A percentile compares a stretch with the other conserved stretches of the same genome.
Evolutionary conservation across 2,113 vertebrate species (phyloP).

Genomic region (Crotalus tigris): DNA sequence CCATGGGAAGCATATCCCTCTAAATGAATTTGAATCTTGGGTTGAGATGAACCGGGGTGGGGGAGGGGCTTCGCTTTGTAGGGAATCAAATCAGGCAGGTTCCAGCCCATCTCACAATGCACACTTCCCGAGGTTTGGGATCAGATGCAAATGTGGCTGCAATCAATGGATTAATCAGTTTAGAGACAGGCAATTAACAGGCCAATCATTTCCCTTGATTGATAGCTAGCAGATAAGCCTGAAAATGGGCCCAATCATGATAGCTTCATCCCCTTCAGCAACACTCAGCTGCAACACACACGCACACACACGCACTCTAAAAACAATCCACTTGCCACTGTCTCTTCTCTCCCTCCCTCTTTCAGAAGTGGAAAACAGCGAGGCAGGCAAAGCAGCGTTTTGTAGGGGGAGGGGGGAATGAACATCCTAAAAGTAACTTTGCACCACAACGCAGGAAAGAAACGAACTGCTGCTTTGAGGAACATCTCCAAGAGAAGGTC

Average conservation of each 20-base stretch:
- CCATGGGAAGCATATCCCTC: background rate
- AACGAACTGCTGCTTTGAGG: background rate
- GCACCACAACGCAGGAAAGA: slow-evolving; percentile 19
- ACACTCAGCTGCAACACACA: background rate
- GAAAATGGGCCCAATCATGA: background rate
- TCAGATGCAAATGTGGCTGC: background rate
- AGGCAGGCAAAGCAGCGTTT: slow-evolving; percentile 34
- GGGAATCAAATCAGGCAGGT: background rate
- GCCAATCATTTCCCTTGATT: background rate
- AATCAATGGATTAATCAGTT: background rate
- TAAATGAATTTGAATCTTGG: too few species aligned
- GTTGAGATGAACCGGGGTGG: too few species aligned
- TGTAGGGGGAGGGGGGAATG: background rate
- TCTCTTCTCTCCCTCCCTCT: background rate
- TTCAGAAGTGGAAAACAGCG: background rate
- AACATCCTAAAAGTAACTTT: slow-evolving; percentile 64
- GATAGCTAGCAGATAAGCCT: background rate
- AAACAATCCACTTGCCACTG: background rate
- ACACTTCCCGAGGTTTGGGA: background rate
- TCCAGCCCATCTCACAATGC: background rate
- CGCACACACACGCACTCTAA: background rate
- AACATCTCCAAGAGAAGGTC: background rate
- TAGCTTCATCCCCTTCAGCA: too few species aligned
- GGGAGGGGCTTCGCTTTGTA: background rate
- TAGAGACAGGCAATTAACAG: background rate